These are phyloP conservation scores for Muscidifurax raptorellus DNA, from an alignment of 1,140 invertebrate species.

Conservation along the genomic window DNA sequence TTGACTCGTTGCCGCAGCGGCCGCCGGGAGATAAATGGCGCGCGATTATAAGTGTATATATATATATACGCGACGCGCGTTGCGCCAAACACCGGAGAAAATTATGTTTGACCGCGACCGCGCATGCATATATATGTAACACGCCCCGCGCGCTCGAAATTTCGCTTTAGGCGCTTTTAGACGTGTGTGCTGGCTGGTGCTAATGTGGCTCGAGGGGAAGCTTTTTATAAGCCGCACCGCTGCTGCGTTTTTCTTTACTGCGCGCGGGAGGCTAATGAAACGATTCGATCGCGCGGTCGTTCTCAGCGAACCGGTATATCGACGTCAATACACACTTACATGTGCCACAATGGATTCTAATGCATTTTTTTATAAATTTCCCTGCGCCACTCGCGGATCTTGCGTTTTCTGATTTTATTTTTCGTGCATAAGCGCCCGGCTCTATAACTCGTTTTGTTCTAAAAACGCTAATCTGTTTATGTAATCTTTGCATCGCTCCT, in stretches of 20 bases:
- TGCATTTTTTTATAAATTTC: conserved; percentile 10
- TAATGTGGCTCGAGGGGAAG: conserved; percentile 31
- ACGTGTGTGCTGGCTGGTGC: conserved; percentile 8
- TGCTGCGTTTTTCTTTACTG: not conserved
- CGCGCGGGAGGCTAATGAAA: conserved; percentile 21
- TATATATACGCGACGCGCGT: conserved; percentile 35
- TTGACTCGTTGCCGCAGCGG: conserved; percentile 63
- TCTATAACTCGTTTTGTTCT: too few relatives aligned
- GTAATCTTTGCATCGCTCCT: not conserved
- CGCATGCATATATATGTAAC: not conserved
- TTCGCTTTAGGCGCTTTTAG: conserved; percentile 44
- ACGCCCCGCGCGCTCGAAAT: conserved; percentile 59
- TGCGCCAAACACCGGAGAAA: conserved; percentile 56
- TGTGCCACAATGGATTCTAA: conserved; percentile 18
- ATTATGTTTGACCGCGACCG: conserved; percentile 63
- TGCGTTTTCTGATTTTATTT: not conserved
- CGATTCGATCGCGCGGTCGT: conserved; percentile 15
- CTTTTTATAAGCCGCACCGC: not conserved
- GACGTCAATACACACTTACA: not conserved
- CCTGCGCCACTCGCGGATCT: not conserved
- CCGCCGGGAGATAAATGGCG: conserved; percentile 57
- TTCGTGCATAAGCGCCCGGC: too few relatives aligned
- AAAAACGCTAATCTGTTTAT: conserved; percentile 43
- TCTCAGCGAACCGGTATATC: conserved; percentile 2
- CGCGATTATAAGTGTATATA: conserved; percentile 60